Conservation (phyloP, 1,140 invertebrate genomes). For the Aleiodes sp. region DNA sequence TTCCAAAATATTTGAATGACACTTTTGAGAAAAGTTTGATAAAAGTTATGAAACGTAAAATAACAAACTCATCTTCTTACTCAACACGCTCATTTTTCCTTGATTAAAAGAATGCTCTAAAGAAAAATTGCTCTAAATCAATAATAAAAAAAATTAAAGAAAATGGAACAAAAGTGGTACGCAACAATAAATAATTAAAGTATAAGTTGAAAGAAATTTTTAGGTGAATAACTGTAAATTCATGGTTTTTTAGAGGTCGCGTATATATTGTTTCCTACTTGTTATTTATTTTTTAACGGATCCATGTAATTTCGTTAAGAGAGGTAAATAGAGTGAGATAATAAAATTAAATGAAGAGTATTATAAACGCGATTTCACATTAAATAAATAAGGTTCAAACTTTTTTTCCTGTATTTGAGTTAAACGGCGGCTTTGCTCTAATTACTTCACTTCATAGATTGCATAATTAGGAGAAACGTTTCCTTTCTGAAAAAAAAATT, state of each 20-base stretch:
- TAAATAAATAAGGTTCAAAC: no score
- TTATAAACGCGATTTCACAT: background rate
- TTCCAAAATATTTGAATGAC: no score
- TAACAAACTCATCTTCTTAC: no score
- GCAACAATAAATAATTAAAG: background rate
- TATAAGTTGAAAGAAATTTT: conserved; percentile 6
- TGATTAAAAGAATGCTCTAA: no score
- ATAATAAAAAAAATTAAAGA: background rate
- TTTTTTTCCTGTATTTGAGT: no score
- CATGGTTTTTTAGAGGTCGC: conserved; percentile 44
- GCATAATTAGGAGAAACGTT: no score
- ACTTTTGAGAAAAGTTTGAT: no score
- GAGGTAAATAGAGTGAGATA: background rate
- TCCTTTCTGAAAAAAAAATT: no score
- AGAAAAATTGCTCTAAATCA: background rate
- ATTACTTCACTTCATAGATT: background rate
- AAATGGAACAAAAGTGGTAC: background rate
- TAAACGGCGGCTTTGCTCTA: background rate
- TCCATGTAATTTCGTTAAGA: conserved; percentile 28
- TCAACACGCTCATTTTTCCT: no score
- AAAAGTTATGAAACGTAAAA: no score
- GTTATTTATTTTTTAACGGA: conserved; percentile 51
- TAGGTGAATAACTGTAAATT: conserved; percentile 47
- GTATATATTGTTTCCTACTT: conserved; percentile 50
- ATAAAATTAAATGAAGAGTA: background rate